Conservation (phyloP, 1,140 invertebrate genomes). For the Cydia splendana region DNA sequence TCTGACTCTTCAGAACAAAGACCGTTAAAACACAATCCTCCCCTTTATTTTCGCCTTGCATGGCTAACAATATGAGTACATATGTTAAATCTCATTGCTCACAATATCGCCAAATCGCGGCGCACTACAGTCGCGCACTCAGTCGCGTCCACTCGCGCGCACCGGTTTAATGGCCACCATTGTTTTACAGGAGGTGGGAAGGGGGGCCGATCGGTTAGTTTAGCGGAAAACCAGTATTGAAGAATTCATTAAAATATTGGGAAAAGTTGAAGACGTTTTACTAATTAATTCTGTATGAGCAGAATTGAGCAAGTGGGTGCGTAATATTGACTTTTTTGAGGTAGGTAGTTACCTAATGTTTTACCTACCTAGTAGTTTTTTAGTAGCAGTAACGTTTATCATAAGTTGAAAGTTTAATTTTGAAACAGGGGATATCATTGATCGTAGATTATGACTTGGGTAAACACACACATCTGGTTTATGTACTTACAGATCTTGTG, state of each 20-base stretch:
- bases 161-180: slow-evolving; percentile 73
- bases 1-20: background rate
- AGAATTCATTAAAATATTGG: slow-evolving; percentile 31
- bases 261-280: slow-evolving; percentile 2
- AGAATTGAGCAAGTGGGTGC: background rate
- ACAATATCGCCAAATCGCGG: background rate
- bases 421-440: too few species aligned
- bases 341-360: background rate
- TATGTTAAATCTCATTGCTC: slow-evolving; percentile 14
- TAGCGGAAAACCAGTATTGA: slow-evolving; percentile 8
- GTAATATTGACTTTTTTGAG: background rate
- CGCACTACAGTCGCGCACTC: slow-evolving; percentile 48
- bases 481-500: too few species aligned
- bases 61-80: background rate
- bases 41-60: background rate
- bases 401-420: too few species aligned
- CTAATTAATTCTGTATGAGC: slow-evolving; percentile 7
- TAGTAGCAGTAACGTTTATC: too few species aligned
- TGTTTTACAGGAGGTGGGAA: slow-evolving; percentile 51
- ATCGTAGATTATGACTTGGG: too few species aligned
- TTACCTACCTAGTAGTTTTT: too few species aligned
- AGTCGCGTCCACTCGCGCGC: slow-evolving; percentile 59
- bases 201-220: slow-evolving; percentile 31
- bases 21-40: background rate
- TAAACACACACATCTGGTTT: too few species aligned